phyloP scores from a whole-genome alignment of 2,113 vertebrate species.

The Acrocephalus arundinaceus region DNA sequence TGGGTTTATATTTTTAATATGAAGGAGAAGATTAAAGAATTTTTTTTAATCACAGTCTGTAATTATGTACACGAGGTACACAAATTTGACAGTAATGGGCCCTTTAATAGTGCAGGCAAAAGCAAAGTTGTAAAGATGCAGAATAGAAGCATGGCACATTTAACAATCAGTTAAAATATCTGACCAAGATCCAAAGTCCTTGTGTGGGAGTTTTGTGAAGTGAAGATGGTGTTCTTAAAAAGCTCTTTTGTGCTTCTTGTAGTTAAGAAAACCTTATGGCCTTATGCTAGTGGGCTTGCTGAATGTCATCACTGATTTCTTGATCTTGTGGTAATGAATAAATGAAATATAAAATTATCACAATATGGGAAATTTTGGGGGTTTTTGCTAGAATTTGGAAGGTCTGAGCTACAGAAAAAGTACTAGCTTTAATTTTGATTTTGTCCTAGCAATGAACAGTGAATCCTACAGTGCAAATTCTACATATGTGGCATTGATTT shows the following conservation, averaged over 20 bases:
- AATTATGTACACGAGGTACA: neutral
- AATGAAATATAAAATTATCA: neutral
- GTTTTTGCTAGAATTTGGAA: neutral
- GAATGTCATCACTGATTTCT: neutral
- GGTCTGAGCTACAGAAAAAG: neutral
- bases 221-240: neutral
- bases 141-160: neutral
- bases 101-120: neutral
- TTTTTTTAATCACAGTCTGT: neutral
- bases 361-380: neutral
- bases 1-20: slow-evolving; percentile 8
- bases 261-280: neutral
- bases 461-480: neutral
- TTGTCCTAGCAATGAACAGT: neutral
- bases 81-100: neutral
- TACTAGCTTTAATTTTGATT: neutral
- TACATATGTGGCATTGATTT: neutral
- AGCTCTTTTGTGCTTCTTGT: neutral
- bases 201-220: neutral
- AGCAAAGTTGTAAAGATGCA: neutral
- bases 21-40: slow-evolving; percentile 9
- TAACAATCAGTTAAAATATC: neutral
- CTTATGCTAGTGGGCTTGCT: neutral
- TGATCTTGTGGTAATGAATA: neutral
- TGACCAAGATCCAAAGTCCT: neutral